Conservation (phyloP, 35 echinoderm and acorn worm species). For the Ophiothrix spiculata region DNA sequence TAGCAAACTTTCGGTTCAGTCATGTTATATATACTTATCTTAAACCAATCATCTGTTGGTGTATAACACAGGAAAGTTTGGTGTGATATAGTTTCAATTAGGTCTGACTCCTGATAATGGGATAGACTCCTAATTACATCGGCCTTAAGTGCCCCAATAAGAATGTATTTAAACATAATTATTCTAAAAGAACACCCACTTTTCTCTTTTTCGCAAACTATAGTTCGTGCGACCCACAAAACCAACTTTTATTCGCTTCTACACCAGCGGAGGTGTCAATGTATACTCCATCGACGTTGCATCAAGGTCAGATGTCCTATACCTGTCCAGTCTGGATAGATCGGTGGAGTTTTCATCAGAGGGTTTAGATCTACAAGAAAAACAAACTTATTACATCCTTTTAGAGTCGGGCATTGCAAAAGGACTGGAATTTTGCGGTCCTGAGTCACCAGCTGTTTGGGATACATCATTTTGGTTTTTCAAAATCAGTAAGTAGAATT, state of each 20-base stretch:
- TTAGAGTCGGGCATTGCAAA: slow-evolving; percentile 5
- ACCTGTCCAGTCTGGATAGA: not conserved
- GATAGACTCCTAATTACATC: too few species aligned
- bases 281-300: slow-evolving; percentile 17
- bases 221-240: slow-evolving; percentile 13
- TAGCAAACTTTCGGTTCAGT: too few species aligned
- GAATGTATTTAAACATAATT: too few species aligned
- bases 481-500: not conserved
- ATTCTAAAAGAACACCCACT: too few species aligned
- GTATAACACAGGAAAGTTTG: too few species aligned
- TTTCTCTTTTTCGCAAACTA: too few species aligned
- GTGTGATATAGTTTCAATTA: too few species aligned
- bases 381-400: slow-evolving; percentile 1
- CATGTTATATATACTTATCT: too few species aligned
- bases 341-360: not conserved
- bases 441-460: not conserved
- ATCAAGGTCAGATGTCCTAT: not conserved
- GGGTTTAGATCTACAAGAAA: not conserved
- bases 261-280: not conserved
- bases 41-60: too few species aligned
- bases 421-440: not conserved
- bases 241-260: slow-evolving; percentile 3
- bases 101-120: too few species aligned
- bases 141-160: too few species aligned
- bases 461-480: not conserved